A percentile compares a stretch with the other conserved stretches of the same genome.
phyloP scores from a whole-genome alignment of 2,797 vertebrate genomes.

The Acanthornis magna region DNA sequence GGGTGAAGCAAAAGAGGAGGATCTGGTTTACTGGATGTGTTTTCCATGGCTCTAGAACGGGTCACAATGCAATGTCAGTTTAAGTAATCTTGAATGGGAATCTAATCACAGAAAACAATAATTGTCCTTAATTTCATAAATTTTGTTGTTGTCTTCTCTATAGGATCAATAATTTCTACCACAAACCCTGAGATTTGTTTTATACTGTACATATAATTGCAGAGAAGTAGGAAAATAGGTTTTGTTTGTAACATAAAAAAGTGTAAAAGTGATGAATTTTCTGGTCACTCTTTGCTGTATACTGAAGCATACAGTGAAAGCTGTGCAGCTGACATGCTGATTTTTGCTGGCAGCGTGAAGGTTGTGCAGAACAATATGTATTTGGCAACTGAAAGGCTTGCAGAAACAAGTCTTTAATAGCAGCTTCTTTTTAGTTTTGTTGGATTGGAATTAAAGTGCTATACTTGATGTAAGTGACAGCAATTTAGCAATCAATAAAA shows the following conservation, averaged over 20 bases:
- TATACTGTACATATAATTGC: conserved; percentile 27
- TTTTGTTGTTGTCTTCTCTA: background rate
- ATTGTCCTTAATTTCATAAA: background rate
- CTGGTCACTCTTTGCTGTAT: background rate
- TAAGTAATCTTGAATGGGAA: background rate
- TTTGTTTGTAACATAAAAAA: conserved; percentile 25
- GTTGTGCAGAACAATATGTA: background rate
- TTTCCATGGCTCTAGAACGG: background rate
- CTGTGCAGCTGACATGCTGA: background rate
- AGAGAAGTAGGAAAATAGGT: background rate
- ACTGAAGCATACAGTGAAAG: background rate
- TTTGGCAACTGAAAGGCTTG: background rate
- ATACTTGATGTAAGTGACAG: background rate
- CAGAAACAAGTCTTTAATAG: background rate
- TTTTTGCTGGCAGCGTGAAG: background rate
- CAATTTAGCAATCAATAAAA: conserved; percentile 58
- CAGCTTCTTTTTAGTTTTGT: background rate
- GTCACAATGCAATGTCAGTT: background rate
- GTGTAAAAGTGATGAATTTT: background rate
- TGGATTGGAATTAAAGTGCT: background rate
- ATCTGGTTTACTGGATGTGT: background rate
- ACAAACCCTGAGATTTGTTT: background rate
- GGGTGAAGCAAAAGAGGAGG: background rate
- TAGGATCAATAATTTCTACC: background rate
- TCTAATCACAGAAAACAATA: background rate